Base-by-base conservation (phyloP, 2,113 vertebrate genomes). In the Taurulus bubalis region DNA sequence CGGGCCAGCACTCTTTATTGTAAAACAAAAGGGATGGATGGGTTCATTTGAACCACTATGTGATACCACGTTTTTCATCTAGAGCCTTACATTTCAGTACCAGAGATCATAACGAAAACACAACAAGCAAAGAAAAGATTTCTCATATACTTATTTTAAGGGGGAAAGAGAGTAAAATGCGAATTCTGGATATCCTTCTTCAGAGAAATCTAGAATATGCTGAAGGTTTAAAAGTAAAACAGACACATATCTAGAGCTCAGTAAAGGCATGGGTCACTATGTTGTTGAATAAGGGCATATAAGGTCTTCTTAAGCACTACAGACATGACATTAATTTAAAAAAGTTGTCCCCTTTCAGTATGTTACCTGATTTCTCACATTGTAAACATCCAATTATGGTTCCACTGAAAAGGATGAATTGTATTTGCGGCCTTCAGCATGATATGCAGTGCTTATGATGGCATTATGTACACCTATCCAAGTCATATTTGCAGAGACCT, bases 151-250 rank as follows among this genome's bases (percentile, higher is more conserved):
- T 93, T 92, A 92, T 93, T 94, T 90, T 92, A 91, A 86, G 78
- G 87, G 90, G 88, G 84, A 91, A 83, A 87, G 83, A 90, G 85
- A 92, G 84, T 93, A 91, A 93, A 85, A 89, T 90, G 87, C 87
- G 79, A 91, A 90, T 87, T 92, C 90, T 92, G 85, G 90, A 91
- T 89, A 90, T 93, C 90, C 91, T 93, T 91, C 90, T 90, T 88
- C 89, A 92, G 92, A 94, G 92, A 93, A 93, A 91, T 94, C 90
- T 90, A 92, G 89, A 93, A 91, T 93, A 88, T 89, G 84, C 90
- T 92, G 92, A 83, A 91, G 79, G 84, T 92, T 88, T 90, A 38
- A 92, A 94, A 90, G 87, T 87, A 92, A 91, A 93, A 92, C 91
- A 92, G 89, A 92, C 90, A 91, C 87, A 91, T 81, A 89, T 92